Evolutionary conservation across 2,888 invertebrate species (phyloP).

Genomic region (Petrolisthes cinctipes): DNA sequence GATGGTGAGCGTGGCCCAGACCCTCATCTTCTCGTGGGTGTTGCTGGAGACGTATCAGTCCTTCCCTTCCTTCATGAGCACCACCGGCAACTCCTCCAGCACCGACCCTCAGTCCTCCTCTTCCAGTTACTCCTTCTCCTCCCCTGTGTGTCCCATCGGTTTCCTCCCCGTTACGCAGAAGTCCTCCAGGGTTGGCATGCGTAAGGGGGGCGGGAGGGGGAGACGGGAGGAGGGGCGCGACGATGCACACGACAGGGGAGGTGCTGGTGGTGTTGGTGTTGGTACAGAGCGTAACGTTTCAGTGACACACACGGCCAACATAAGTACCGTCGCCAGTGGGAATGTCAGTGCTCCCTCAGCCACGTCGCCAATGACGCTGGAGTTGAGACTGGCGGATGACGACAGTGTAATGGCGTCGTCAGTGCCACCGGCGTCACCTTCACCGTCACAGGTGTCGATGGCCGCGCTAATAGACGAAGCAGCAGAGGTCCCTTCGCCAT

Average conservation of each 20-base stretch:
- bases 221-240: no score
- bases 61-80: slow-evolving; percentile 18
- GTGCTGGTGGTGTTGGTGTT: neutral
- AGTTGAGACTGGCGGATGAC: slow-evolving; percentile 9
- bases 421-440: neutral
- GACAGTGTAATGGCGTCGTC: neutral
- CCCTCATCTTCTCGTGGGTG: slow-evolving; percentile 55
- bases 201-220: neutral
- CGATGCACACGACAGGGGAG: no score
- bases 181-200: neutral
- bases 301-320: neutral
- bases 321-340: neutral
- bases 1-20: slow-evolving; percentile 57
- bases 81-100: slow-evolving; percentile 15
- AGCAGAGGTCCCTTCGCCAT: neutral
- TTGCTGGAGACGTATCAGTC: slow-evolving; percentile 53
- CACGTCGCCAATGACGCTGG: slow-evolving; percentile 12
- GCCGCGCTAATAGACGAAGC: neutral
- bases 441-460: neutral
- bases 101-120: slow-evolving; percentile 20
- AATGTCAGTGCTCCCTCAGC: neutral
- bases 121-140: slow-evolving; percentile 50
- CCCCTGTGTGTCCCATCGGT: slow-evolving; percentile 44
- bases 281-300: neutral
- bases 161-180: slow-evolving; percentile 36